Conservation (phyloP, 2,888 invertebrate genomes). For the Noctua janthe region DNA sequence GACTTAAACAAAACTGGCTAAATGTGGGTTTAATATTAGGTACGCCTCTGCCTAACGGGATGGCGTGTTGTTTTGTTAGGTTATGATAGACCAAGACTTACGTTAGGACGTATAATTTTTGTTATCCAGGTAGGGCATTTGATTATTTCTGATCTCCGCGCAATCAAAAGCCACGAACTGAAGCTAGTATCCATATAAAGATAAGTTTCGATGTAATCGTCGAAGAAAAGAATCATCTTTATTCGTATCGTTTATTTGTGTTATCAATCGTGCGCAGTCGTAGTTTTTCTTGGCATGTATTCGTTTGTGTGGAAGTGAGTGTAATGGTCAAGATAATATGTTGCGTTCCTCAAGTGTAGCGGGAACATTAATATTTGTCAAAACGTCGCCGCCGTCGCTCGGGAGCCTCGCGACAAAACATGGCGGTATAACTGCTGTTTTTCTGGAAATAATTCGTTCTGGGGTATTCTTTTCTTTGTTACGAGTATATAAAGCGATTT, state of each 20-base stretch:
- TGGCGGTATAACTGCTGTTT: slow-evolving; percentile 66
- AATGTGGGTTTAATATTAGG: too few relatives aligned
- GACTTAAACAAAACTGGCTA: too few relatives aligned
- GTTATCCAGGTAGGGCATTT: not conserved
- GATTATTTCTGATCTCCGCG: not conserved
- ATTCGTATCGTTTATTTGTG: slow-evolving; percentile 66
- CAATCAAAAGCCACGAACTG: not conserved
- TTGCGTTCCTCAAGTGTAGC: slow-evolving; percentile 67
- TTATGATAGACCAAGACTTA: not conserved
- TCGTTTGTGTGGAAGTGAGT: slow-evolving; percentile 67
- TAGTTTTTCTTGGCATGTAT: slow-evolving; percentile 62
- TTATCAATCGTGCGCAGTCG: slow-evolving; percentile 67
- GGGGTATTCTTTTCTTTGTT: slow-evolving; percentile 31
- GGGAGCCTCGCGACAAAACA: slow-evolving; percentile 69
- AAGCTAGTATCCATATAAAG: not conserved
- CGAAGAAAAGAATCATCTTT: slow-evolving; percentile 53
- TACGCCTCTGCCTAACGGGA: too few relatives aligned
- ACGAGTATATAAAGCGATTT: slow-evolving; percentile 9
- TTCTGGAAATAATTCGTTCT: slow-evolving; percentile 60
- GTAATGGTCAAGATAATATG: slow-evolving; percentile 77
- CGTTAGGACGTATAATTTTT: too few relatives aligned
- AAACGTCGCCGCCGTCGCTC: slow-evolving; percentile 72
- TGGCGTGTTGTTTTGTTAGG: not conserved
- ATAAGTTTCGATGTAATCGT: not conserved
- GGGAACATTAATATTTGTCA: slow-evolving; percentile 79